These are phyloP conservation scores for Prinia subflava DNA, from an alignment of 2,113 vertebrate genomes.

Conservation along the genomic window DNA sequence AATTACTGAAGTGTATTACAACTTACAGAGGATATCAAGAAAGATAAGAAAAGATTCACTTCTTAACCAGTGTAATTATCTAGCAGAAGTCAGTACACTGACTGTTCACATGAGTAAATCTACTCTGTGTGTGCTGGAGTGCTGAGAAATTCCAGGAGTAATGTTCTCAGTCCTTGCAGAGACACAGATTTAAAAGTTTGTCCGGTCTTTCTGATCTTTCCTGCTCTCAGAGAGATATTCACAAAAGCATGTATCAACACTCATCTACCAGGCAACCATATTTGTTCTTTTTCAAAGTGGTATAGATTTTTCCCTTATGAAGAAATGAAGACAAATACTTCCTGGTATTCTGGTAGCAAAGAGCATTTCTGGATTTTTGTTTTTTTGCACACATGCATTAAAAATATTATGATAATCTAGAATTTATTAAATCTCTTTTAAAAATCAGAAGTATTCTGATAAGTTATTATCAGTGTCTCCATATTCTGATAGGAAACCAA, in stretches of 20 bases:
- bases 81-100: neutral
- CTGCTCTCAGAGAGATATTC: neutral
- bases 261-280: neutral
- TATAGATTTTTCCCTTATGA: neutral
- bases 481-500: neutral
- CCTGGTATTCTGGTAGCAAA: neutral
- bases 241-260: neutral
- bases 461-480: neutral
- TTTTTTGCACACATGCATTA: neutral
- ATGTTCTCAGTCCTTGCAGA: neutral
- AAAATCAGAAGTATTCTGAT: neutral
- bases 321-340: neutral
- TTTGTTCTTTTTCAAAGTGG: neutral
- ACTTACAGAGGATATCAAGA: neutral
- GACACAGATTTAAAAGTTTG: neutral
- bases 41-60: neutral
- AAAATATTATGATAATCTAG: neutral
- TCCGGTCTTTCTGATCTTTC: neutral
- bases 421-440: neutral
- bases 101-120: neutral
- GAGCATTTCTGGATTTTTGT: neutral
- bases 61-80: neutral
- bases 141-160: neutral
- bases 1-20: neutral
- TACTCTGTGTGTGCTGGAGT: neutral